Base-by-base conservation (phyloP, 2,113 vertebrate species). In the Otus sunia region DNA sequence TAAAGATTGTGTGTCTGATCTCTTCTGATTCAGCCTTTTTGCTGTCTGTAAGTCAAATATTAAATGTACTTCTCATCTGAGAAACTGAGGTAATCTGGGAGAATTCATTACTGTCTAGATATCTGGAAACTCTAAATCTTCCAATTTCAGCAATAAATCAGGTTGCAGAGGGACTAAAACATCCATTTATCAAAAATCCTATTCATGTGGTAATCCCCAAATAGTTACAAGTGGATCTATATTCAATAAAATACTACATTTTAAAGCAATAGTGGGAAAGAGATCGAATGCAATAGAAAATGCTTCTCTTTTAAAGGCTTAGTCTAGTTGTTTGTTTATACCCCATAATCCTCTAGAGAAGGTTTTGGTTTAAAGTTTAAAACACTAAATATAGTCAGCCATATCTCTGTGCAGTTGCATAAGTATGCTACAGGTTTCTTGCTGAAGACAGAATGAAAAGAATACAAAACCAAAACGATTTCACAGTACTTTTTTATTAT, bases 71-170 rank as follows among this genome's bases (percentile, higher is more conserved):
- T 91, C 39, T 95, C 36, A 85, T 68, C 30, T 79, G 53, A 92
- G 68, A 78, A 90, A 82, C 68, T 94, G 53, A 95, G 22, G 50
- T 58, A 80, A 85, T n/a, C 27, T 76, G 34, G 23, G 34, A 92
- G 39, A 94, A 94, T 93, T 68, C 12, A 72, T 80, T 94, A 72
- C 15, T 74, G 29, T 86, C 78, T 77, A 72, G 39, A 50, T 74
- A 94, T 71, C 75, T 92, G 32, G 16, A 82, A 94, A 89, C 39
- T 64, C 64, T 88, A 83, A 86, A 85, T 71, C 52, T 88, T 95
- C 64, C 47, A 47, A 68, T 95, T 96, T 94, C 43, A 72, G 55
- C 12, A 4, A 93, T 92, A 83, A 94, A 97, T 93, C 92, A 79
- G 9, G 21, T 92, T 86, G 37, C 37, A 94, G 68, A 49, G 37